Base-by-base conservation (phyloP, 1,140 invertebrate genomes). In the Radopholus similis region DNA sequence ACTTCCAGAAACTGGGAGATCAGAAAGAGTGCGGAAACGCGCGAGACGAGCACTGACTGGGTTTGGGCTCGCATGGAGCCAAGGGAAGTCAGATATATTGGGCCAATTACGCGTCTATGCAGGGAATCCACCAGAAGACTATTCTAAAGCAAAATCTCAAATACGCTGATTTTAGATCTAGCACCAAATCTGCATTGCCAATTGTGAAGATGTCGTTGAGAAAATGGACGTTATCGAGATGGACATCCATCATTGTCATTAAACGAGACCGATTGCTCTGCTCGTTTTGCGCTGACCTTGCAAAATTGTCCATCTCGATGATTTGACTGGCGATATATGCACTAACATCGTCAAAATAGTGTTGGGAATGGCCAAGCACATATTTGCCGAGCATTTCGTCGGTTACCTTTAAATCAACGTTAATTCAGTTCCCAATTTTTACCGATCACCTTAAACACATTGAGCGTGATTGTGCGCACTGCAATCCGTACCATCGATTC, bases 401-500 rank as follows among this genome's bases (percentile, higher is more conserved):
- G 82, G 95, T 90, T 30, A 97, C 44, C 72, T 73, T 34, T 51
- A 73, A 77, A 40, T 44, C 30, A 84, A 78, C n/a, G 28, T 23
- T 13, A 28, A 30, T 26, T 9, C 1, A 47, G 40, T 28, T 5
- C 4, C 21, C 40, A 62, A 26, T 28, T 23, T 23, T n/a, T 49
- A 11, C 66, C 28, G 63, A 26, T 60, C 60, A 57, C 87, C 82
- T 83, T 84, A 82, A 95, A 98, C 0, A 98, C 94, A 86, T 98
- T 98, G 18, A 99, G 86, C 1, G 95, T 96, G 53, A 98, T 88
- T 5, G 95, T 99, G 65, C 95, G 85, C 2, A 98, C 95, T 30
- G 95, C 95, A 76, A 98, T 98, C 28, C 96, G 87, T 42, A 98
- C 95, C 96, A 99, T 99, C 62, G 91, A 91, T 85, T 99, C 95